Evolutionary conservation across 2,797 vertebrate species (phyloP), one percentile per base, ranked within the genome.

Genomic region (Argentina silus): DNA sequence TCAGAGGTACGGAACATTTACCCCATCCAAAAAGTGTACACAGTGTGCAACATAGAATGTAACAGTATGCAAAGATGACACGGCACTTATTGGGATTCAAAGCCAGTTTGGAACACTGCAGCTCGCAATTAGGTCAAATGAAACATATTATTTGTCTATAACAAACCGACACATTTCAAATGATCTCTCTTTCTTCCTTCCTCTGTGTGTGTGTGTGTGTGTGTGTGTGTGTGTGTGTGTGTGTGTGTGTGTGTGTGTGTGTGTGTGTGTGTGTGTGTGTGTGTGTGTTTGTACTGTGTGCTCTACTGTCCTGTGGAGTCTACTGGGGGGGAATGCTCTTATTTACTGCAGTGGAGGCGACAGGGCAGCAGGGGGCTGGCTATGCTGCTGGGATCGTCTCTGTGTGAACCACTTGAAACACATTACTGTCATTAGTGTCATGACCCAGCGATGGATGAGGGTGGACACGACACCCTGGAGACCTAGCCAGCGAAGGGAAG

Each of bases 341-440:
- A 21, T 57, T 62, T 60, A 62, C 50, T 79, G 75, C 70, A 11
- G 21, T 66, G 59, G 78, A 81, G 72, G 70, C 61, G 62, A 76
- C 72, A 73, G 48, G 69, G 50, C 74, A 63, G 73, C 45, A 72
- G 60, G 63, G 60, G 43, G 50, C 55, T 53, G 42, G 50, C 64
- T 44, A 23, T 60, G 53, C n/a, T 43, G 61, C 60, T 75, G 75
- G 66, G 67, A 55, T 69, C 64, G 48, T 14, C 0, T 23, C 59
- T 70, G 61, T 77, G 74, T 75, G 74, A 85, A 85, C 70, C 76
- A 66, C 68, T 85, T 81, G 75, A 79, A 77, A 87, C 75, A 81
- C 80, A 83, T 81, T 78, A 78, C 62, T 78, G 84, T 80, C 81
- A 82, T 86, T 83, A 87, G 80, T 85, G 80, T 89, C 86, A 83